phyloP scores from a whole-genome alignment of 2,797 vertebrate species.

The Poecilia picta region DNA sequence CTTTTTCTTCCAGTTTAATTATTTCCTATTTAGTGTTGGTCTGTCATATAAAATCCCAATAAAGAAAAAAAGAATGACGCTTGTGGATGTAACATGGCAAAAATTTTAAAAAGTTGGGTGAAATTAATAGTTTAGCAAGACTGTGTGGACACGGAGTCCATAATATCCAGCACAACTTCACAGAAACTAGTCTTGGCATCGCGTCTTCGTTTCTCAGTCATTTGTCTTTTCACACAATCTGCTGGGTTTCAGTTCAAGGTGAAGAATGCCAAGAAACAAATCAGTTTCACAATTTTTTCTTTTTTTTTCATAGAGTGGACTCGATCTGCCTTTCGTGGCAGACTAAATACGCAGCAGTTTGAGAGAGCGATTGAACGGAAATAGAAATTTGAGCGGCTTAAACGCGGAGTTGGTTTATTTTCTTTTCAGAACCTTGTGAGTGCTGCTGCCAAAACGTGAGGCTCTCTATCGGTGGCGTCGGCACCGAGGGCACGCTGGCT shows the following conservation, averaged over 20 bases:
- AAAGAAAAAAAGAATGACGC: neutral
- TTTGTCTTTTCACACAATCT: slow-evolving; percentile 68
- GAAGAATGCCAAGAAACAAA: slow-evolving; percentile 71
- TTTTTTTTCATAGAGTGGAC: slow-evolving; percentile 58
- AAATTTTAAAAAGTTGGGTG: neutral
- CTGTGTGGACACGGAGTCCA: slow-evolving; percentile 34
- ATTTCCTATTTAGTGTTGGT: neutral
- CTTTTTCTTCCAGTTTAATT: neutral
- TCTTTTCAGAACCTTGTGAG: slow-evolving; percentile 56
- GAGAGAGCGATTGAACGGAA: slow-evolving; percentile 72
- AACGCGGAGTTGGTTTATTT: slow-evolving; percentile 65
- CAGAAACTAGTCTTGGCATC: slow-evolving; percentile 50
- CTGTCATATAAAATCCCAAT: neutral
- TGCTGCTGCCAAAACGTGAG: slow-evolving; percentile 62
- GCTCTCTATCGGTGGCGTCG: slow-evolving; percentile 36
- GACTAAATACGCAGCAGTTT: slow-evolving; percentile 65
- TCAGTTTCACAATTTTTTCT: slow-evolving; percentile 54
- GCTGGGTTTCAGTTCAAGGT: slow-evolving; percentile 58
- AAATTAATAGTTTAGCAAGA: neutral
- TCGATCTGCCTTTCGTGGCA: slow-evolving; percentile 58
- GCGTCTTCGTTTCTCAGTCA: slow-evolving; percentile 52
- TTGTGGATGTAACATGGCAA: neutral
- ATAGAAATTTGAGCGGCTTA: slow-evolving; percentile 74
- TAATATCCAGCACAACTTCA: slow-evolving; percentile 47
- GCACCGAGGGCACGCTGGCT: slow-evolving; percentile 40